A percentile compares a stretch with the other conserved stretches of the same genome.
phyloP scores from a whole-genome alignment of 2,888 invertebrate genomes.

The Unio delphinus region DNA sequence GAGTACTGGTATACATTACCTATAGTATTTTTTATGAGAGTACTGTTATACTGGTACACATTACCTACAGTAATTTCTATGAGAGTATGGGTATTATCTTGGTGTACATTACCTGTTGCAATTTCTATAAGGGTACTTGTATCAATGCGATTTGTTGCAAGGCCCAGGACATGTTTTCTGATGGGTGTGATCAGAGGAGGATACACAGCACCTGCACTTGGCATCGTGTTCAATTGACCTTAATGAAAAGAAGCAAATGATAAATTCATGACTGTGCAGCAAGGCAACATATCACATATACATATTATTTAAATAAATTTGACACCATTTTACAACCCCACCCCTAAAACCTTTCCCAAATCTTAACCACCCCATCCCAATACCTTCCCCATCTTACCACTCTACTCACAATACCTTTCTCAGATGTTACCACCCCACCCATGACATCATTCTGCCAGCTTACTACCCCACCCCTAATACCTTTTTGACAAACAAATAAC shows the following conservation, averaged over 20 bases:
- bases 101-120: conserved; percentile 51
- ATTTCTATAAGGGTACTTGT: conserved; percentile 65
- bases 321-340: not conserved
- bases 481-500: no score
- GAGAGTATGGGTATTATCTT: no score
- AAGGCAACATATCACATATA: not conserved
- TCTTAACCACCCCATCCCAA: not conserved
- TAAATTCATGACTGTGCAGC: not conserved
- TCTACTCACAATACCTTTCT: no score
- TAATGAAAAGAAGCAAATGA: not conserved
- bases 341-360: not conserved
- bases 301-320: not conserved
- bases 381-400: not conserved
- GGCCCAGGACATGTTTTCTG: conserved; percentile 40
- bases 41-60: no score
- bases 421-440: not conserved
- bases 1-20: no score
- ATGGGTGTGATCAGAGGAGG: conserved; percentile 65
- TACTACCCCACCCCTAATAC: not conserved
- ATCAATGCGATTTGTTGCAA: conserved; percentile 57
- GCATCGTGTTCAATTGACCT: conserved; percentile 44
- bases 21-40: no score
- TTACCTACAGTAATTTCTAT: no score
- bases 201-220: conserved; percentile 68
- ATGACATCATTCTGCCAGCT: no score